These are phyloP conservation scores for Malurus melanocephalus DNA, from an alignment of 2,113 vertebrate species.

Conservation along the genomic window DNA sequence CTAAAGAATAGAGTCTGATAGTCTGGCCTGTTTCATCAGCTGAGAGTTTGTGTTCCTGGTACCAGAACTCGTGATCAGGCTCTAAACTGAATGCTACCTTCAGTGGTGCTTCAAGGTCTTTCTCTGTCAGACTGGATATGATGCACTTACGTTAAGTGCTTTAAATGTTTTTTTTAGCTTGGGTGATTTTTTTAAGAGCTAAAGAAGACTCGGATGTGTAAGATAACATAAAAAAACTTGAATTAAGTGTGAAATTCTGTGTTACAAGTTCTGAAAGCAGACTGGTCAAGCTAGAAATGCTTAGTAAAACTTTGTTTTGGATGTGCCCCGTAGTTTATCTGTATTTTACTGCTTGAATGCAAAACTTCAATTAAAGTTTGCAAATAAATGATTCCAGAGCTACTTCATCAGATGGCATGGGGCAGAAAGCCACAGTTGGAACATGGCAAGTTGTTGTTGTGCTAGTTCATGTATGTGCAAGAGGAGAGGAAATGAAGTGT, in stretches of 20 bases:
- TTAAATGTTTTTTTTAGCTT: neutral
- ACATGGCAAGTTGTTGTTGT: neutral
- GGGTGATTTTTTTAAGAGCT: neutral
- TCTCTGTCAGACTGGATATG: neutral
- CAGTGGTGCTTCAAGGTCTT: neutral
- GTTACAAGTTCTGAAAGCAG: neutral
- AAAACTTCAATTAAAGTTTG: neutral
- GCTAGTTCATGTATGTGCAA: neutral
- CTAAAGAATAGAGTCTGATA: neutral
- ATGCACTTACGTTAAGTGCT: neutral
- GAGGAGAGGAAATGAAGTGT: conserved; percentile 21
- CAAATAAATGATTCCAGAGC: neutral
- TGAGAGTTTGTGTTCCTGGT: neutral
- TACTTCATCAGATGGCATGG: neutral
- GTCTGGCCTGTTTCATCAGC: neutral
- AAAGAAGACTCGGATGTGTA: neutral
- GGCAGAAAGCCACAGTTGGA: neutral
- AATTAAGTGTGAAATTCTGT: neutral
- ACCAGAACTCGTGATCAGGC: neutral
- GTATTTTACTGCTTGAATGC: neutral
- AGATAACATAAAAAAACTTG: neutral
- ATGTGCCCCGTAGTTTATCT: accelerated
- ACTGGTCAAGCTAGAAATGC: neutral
- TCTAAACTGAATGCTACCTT: neutral
- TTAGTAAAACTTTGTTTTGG: neutral